Evolutionary conservation across 2,113 vertebrate species (phyloP).

Genomic region (Cebidichthys violaceus): DNA sequence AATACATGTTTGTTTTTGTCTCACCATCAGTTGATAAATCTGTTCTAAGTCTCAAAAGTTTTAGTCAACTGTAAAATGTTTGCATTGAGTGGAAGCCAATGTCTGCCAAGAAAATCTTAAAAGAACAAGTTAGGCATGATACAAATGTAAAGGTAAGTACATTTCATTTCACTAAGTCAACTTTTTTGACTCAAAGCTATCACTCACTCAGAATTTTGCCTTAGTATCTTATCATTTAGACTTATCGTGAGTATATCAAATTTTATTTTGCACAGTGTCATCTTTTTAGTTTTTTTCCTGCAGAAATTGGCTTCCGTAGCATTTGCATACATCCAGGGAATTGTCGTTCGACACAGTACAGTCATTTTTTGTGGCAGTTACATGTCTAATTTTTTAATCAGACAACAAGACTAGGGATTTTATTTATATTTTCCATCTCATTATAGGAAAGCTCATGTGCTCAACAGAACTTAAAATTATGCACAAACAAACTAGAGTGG

Average conservation of each 20-base stretch:
- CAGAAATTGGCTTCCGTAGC: conserved; percentile 2
- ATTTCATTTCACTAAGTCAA: background rate
- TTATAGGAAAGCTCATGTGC: background rate
- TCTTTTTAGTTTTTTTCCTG: background rate
- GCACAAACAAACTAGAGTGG: background rate
- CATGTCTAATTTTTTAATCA: background rate
- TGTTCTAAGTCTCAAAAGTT: background rate
- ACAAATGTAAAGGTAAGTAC: background rate
- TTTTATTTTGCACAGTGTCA: background rate
- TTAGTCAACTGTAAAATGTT: background rate
- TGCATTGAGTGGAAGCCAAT: conserved; percentile 10
- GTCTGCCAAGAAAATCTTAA: conserved; percentile 12
- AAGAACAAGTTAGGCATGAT: background rate
- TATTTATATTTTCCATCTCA: background rate
- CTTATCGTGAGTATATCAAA: background rate
- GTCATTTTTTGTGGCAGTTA: no score
- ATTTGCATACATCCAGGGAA: background rate
- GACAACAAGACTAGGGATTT: background rate
- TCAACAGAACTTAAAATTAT: background rate
- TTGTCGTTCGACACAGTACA: background rate
- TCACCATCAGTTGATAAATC: conserved; percentile 45
- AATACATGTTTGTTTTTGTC: conserved; percentile 48
- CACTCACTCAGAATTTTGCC: background rate
- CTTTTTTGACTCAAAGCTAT: background rate
- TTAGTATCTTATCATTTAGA: background rate